Base-by-base conservation (phyloP, 2,797 vertebrate species). In the Otolemur crassicaudatus region DNA sequence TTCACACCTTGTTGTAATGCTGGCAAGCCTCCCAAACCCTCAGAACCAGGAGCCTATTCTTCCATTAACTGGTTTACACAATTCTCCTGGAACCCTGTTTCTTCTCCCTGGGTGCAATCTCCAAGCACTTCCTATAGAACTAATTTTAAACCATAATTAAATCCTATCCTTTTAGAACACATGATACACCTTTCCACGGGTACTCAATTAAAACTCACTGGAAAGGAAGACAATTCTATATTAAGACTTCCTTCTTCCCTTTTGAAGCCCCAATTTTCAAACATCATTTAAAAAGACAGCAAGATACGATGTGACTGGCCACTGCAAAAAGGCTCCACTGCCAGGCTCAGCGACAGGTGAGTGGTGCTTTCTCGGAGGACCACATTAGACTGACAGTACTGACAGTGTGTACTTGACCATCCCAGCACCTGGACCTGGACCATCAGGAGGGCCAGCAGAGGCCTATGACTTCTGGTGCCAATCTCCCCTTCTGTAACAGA, bases 111-210 rank as follows among this genome's bases (percentile, higher is more conserved):
- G 65, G 60, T 63, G 5, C 61, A 61, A 46, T 53, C 67, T 80
- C 58, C 14, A 79, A 69, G 87, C 22, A 3, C n/a, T 31, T 85
- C 83, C 81, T 79, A 46, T 23, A 92, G 82, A 92, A 73, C n/a
- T 82, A 86, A 92, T 63, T 87, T 92, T 53, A 90, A 87, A 77
- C 22, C 87, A 56, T 76, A 96, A 95, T 95, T 94, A 94, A 93
- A 92, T 40, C 63, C 81, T 73, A 40, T 56, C 88, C 65, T 91
- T 90, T 87, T 31, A 88, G 73, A 95, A 61, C 70, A 72, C 53
- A 83, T 2, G 29, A 63, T 8, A 69, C 27, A 92, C 86, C 89
- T 96, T 95, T 63, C 81, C 31, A 5, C 14, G 0, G 5, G 27
- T 46, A 17, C 58, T 58, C 91, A 84, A 79, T 81, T 97, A 77